Percentiles rank a stretch among this genome's conserved stretches.
phyloP scores from a whole-genome alignment of 2,888 invertebrate genomes.

The Diaprepes abbreviatus region DNA sequence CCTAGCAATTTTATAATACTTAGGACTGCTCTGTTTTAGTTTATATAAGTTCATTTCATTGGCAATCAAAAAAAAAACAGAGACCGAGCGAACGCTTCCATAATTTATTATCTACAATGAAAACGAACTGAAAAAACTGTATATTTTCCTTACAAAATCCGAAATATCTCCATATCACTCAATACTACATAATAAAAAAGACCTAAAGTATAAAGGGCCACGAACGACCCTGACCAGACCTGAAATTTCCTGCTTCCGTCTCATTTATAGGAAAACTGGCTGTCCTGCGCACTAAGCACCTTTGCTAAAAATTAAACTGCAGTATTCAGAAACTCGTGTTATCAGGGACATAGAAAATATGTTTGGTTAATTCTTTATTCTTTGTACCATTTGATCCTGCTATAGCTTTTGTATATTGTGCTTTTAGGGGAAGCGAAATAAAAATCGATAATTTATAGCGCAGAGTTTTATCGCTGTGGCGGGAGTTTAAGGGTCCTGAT shows the following conservation, averaged over 20 bases:
- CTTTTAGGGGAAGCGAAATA: slow-evolving; percentile 5
- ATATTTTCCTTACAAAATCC: no score
- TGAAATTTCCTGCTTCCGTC: slow-evolving; percentile 8
- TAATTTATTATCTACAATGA: no score
- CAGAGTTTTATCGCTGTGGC: slow-evolving; percentile 15
- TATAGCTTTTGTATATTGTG: slow-evolving; percentile 11
- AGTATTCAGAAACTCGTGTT: slow-evolving; percentile 19
- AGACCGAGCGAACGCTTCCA: no score
- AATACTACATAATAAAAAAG: no score
- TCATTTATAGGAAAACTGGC: slow-evolving; percentile 4
- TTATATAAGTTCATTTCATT: no score
- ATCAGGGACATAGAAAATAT: slow-evolving; percentile 23
- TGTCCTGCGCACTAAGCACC: slow-evolving; percentile 5
- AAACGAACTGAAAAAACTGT: no score
- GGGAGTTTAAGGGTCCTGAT: slow-evolving; percentile 8
- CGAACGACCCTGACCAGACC: slow-evolving; percentile 16
- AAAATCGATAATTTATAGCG: slow-evolving; percentile 18
- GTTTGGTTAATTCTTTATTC: slow-evolving; percentile 16
- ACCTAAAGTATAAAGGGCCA: not conserved
- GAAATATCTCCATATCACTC: no score
- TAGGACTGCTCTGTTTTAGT: no score
- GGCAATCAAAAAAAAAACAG: no score
- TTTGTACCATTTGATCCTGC: not conserved
- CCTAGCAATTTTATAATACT: no score
- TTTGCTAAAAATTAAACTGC: slow-evolving; percentile 20